Evolutionary conservation across 2,797 vertebrate genomes (phyloP), one percentile per base, ranked within the genome.

Genomic region (Lates japonicus): DNA sequence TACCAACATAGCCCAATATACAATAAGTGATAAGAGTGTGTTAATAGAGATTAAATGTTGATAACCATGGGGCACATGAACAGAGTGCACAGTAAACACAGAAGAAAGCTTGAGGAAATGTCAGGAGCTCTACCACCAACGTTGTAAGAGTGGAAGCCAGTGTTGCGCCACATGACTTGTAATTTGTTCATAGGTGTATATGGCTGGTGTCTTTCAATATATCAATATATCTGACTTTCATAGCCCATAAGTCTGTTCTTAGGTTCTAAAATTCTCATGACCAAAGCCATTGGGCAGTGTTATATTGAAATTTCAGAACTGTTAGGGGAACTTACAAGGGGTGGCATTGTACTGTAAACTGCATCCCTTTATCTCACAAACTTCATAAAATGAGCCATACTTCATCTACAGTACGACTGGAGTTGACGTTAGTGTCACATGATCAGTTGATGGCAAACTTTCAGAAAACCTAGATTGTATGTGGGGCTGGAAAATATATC

Each of bases 1-100:
- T 54, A 7, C 37, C 41, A 55, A 16, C 33, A 17, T 35, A 8
- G 20, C 62, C 22, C 33, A 37, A 17, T 67, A 46, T 64, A 55
- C 14, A 64, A 20, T 12, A 54, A 31, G n/a, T 60, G 61, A 12
- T 3, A 48, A 49, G 19, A 37, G 25, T 55, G 11, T 42, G 48
- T 66, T 25, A 22, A 41, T 3, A 16, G 16, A 55, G 44, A 54
- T 70, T 51, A 59, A 35, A 73, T 57, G 33, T 60, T 55, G 5
- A 58, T 51, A 67, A 59, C 19, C 17, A 41, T 51, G 33, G 37
- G 37, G 57, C 22, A 35, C 16, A 62, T 73, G 29, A 78, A 48
- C 57, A 70, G 58, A 48, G 9, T 59, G 5, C 33, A 37, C 35
- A 58, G 29, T 63, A 44, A 61, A 60, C 58, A 46, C 8, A n/a